Base-by-base conservation (phyloP, 2,797 vertebrate genomes). In the Etheostoma nigrum region DNA sequence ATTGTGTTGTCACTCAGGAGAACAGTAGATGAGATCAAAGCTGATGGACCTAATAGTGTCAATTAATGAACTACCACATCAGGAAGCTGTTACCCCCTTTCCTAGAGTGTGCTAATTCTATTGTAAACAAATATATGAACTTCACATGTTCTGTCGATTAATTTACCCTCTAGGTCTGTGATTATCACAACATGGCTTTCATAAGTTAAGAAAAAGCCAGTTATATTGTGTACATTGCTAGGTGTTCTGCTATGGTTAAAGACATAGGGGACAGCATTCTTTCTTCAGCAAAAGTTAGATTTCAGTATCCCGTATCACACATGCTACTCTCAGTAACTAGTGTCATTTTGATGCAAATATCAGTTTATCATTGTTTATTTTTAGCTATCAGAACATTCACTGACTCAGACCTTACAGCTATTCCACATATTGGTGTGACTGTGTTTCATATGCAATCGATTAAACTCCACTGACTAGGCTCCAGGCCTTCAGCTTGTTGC, bases 321-420 rank as follows among this genome's bases (percentile, higher is more conserved):
- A 85, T 89, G 47, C 62, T 78, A 88, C 30, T 79, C 64, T 54
- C 55, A 42, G 67, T 86, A 83, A 76, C 55, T 70, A 27, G 16
- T 36, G 1, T 66, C 23, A 33, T 79, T 82, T 82, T 74, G 67
- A 53, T 83, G 67, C 58, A 75, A 82, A 82, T 83, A 81, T 80
- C 69, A 66, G 62, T 76, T 82, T 84, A 57, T 84, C 83, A 81
- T 72, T 88, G 78, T 81, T 69, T 89, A 88, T 86, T 89, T 91
- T 87, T 91, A 85, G 84, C 70, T 82, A 72, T 78, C 64, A 79
- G 88, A 88, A 91, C 89, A 90, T 78, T 80, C 62, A 78, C 67
- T 58, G 78, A 75, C 83, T 84, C 85, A 75, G 67, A 78, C 72
- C 21, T 19, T 58, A 58, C 71, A 77, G 66, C 72, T 79, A 86